Conservation (phyloP, 2,888 invertebrate species). For the Nycteola revayana region DNA sequence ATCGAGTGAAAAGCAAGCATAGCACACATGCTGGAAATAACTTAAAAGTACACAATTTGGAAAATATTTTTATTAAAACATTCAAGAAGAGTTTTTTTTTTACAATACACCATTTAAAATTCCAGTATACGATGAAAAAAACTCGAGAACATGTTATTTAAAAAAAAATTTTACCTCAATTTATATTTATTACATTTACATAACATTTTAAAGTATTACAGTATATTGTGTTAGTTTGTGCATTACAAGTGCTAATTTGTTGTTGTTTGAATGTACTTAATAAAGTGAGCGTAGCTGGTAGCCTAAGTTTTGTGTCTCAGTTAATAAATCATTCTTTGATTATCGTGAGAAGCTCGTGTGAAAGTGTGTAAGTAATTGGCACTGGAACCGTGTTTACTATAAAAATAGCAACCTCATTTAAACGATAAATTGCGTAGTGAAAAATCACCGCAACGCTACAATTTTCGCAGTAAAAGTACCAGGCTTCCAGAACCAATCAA, state of each 20-base stretch:
- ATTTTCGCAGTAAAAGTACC: conserved; percentile 22
- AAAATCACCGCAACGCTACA: neutral
- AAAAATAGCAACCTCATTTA: neutral
- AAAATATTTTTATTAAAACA: no score
- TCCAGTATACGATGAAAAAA: no score
- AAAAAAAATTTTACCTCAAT: no score
- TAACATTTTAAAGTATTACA: no score
- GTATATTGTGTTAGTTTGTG: no score
- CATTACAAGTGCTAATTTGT: neutral
- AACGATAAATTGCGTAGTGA: no score
- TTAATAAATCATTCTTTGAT: neutral
- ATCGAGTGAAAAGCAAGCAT: conserved; percentile 38
- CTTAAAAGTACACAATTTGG: no score
- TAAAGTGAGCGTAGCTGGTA: conserved; percentile 33
- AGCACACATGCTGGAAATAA: conserved; percentile 35
- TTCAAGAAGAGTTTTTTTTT: no score
- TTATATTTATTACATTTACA: no score
- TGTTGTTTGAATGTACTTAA: conserved; percentile 1
- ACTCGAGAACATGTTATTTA: no score
- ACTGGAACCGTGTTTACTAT: conserved; percentile 16
- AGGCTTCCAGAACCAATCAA: conserved; percentile 52
- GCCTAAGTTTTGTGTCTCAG: conserved; percentile 12
- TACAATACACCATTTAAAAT: no score
- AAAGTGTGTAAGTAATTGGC: conserved; percentile 20
- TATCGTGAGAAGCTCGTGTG: conserved; percentile 29